These are phyloP conservation scores for Sisor rabdophorus DNA, from an alignment of 2,113 vertebrate species.

Conservation along the genomic window DNA sequence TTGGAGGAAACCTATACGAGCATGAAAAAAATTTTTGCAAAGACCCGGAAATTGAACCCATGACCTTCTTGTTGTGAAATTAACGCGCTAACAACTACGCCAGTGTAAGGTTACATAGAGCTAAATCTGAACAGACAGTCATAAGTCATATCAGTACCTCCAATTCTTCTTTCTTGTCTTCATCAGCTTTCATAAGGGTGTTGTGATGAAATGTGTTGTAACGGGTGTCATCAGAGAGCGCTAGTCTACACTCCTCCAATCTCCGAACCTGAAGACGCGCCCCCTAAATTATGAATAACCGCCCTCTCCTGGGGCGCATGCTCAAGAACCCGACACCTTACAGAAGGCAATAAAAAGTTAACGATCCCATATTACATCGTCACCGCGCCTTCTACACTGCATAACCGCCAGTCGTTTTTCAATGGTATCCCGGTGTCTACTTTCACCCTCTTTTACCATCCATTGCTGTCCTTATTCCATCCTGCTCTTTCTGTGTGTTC, in stretches of 20 bases:
- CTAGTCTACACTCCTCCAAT: constrained; percentile 36
- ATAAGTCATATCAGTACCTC: constrained; percentile 27
- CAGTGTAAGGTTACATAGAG: background rate
- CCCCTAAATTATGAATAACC: constrained; percentile 75
- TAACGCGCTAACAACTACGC: no score
- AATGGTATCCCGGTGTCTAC: constrained; percentile 11
- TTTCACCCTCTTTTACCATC: background rate
- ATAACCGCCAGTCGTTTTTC: constrained; percentile 19
- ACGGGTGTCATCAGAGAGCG: constrained; percentile 64
- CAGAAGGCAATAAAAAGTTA: constrained; percentile 71
- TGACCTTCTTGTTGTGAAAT: no score
- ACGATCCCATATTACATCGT: constrained; percentile 57
- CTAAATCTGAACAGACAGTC: background rate
- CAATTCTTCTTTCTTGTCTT: background rate
- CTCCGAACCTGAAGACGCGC: constrained; percentile 63
- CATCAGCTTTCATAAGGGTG: constrained; percentile 70
- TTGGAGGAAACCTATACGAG: no score
- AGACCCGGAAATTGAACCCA: no score
- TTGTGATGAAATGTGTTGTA: constrained; percentile 77
- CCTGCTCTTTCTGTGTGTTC: background rate
- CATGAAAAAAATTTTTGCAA: no score
- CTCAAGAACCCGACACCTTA: constrained; percentile 42
- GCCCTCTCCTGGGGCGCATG: constrained; percentile 48
- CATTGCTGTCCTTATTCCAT: background rate
- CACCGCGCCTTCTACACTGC: constrained; percentile 17